A percentile compares a stretch with the other conserved stretches of the same genome.
These are phyloP conservation scores for zebrafish (Danio rerio) DNA, from an alignment of 2,113 vertebrate species.

Conservation along the genomic window DNA sequence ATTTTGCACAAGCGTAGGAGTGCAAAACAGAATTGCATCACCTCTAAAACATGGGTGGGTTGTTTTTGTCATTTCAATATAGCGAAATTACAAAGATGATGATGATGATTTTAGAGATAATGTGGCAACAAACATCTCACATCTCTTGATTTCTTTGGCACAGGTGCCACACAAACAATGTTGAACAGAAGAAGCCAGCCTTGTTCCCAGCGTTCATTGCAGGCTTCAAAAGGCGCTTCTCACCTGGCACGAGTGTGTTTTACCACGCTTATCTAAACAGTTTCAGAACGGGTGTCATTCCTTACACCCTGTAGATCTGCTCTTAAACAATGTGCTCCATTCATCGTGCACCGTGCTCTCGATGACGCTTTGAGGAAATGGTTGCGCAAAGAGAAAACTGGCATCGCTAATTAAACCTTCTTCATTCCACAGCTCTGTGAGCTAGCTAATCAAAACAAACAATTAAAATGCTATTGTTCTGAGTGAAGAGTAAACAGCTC, in stretches of 20 bases:
- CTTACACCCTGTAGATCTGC: constrained; percentile 33
- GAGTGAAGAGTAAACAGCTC: constrained; percentile 39
- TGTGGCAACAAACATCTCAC: neutral
- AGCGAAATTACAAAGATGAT: neutral
- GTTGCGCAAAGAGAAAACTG: constrained; percentile 69
- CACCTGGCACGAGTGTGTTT: constrained; percentile 58
- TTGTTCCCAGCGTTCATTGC: constrained; percentile 58
- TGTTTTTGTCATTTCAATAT: neutral
- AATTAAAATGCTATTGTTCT: constrained; percentile 21
- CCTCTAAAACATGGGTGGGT: constrained; percentile 1
- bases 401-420: constrained; percentile 68
- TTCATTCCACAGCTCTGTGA: constrained; percentile 5
- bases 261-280: constrained; percentile 69
- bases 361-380: constrained; percentile 60
- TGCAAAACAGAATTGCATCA: constrained; percentile 12
- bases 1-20: neutral
- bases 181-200: constrained; percentile 36
- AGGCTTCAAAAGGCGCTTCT: constrained; percentile 63
- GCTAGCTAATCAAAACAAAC: constrained; percentile 38
- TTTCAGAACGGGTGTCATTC: constrained; percentile 65
- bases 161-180: constrained; percentile 43
- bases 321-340: constrained; percentile 70
- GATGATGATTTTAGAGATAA: constrained; percentile 23
- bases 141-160: constrained; percentile 30
- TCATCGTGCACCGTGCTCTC: constrained; percentile 64